Evolutionary conservation across 2,888 invertebrate genomes (phyloP), one percentile per base, ranked within the genome.

Genomic region (Acheta domesticus): DNA sequence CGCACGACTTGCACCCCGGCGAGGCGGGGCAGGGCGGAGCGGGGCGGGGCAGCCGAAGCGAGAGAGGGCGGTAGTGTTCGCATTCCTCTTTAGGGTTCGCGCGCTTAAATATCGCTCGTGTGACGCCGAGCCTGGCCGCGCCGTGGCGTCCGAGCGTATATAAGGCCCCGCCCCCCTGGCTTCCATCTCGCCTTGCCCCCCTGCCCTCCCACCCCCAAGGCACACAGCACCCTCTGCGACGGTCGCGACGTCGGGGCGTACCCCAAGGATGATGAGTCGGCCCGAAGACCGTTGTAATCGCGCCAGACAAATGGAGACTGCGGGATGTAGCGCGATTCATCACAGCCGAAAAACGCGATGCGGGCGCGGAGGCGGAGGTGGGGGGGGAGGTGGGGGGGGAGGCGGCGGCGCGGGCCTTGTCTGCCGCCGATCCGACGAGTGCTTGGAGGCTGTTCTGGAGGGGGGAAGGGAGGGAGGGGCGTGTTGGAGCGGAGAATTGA

Each of bases 291-390:
- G 62, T 62, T 62, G 62, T 16, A 62, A 62, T 62, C 62, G 62
- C 62, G 62, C 62, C 62, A 62, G 62, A 62, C 62, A 62, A 62
- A 62, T 62, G 62, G 62, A 62, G 62, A 62, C 62, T 62, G 14
- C 62, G 62, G 62, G 62, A 62, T 62, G 62, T 62, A 62, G 16
- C n/a, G 62, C 62, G 3, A 62, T 62, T 62, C 62, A 62, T 62
- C 62, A 62, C 62, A 62, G 16, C 62, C 62, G 36, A 36, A 36
- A 36, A 36, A 36, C 36, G 36, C 36, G 36, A 36, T 36, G 36
- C 36, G 36, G 36, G 8, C 36, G 36, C 5, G 36, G 36, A 1
- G 36, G 36, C 8, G 23, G 2, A 2, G 23, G 23, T 2, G 8
- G 8, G 4, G 36, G 23, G 23, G 2, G 23, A 23, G 2, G 36